A percentile compares a stretch with the other conserved stretches of the same genome.
Evolutionary conservation across 2,113 vertebrate species (phyloP).

Genomic region (Mellivora capensis): DNA sequence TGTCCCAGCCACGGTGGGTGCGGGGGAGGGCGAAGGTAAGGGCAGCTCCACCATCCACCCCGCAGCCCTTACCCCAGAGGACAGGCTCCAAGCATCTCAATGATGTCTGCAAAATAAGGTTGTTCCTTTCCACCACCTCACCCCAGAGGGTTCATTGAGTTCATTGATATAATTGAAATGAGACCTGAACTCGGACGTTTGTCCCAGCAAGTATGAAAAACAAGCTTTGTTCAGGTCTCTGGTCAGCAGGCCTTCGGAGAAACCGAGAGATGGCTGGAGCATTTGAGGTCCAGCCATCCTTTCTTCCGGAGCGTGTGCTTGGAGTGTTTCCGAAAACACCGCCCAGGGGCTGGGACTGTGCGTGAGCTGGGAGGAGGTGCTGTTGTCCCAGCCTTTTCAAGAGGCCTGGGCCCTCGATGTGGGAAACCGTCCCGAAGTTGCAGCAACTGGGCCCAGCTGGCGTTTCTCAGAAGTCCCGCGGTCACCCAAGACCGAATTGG

Average conservation of each 20-base stretch:
- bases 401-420: conserved; percentile 10
- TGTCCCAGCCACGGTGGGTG: background rate
- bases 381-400: background rate
- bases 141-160: background rate
- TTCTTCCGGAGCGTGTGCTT: background rate
- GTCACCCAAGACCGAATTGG: conserved; percentile 80
- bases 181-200: background rate
- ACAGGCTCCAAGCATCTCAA: background rate
- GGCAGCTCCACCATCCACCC: background rate
- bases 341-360: background rate
- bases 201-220: background rate
- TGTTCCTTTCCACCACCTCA: background rate
- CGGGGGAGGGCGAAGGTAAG: background rate
- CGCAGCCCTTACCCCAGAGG: background rate
- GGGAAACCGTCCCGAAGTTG: conserved; percentile 59
- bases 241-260: background rate
- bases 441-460: conserved; percentile 65
- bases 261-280: background rate
- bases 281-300: background rate
- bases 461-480: conserved; percentile 79
- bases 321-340: background rate
- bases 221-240: background rate
- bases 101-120: background rate
- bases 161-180: background rate
- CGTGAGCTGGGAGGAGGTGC: background rate